A percentile compares a stretch with the other conserved stretches of the same genome.
phyloP scores from a whole-genome alignment of 2,113 vertebrate species.

The Tragelaphus strepsiceros region DNA sequence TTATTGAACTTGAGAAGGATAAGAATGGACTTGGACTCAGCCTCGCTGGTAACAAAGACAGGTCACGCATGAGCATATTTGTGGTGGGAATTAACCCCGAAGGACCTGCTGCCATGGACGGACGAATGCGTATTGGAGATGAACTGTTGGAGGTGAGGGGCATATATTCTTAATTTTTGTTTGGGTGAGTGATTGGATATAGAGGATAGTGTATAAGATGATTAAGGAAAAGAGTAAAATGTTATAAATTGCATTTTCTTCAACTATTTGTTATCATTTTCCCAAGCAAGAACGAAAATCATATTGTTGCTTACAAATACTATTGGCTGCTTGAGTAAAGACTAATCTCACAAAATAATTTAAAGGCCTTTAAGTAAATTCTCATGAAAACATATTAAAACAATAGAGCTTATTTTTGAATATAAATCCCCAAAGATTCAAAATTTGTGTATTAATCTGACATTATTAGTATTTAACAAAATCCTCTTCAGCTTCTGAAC shows the following conservation, averaged over 20 bases:
- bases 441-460: not conserved
- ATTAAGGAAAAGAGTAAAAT: not conserved
- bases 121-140: slow-evolving; percentile 89
- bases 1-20: slow-evolving; percentile 97
- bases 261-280: not conserved
- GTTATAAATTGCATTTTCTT: not conserved
- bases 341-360: not conserved
- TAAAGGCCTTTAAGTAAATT: not conserved
- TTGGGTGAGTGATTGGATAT: not conserved
- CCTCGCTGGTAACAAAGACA: slow-evolving; percentile 94
- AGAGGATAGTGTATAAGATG: not conserved
- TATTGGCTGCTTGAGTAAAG: not conserved
- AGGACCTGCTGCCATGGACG: slow-evolving; percentile 87
- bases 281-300: not conserved
- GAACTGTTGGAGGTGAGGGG: slow-evolving; percentile 92
- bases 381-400: not conserved
- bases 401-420: not conserved
- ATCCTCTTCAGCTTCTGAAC: not conserved
- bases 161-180: not conserved
- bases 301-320: not conserved
- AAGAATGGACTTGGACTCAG: slow-evolving; percentile 95
- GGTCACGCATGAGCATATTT: slow-evolving; percentile 94
- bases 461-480: not conserved
- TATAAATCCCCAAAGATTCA: not conserved
- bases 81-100: slow-evolving; percentile 93